Percentiles rank a stretch among this genome's conserved stretches.
Evolutionary conservation across 1,140 invertebrate species (phyloP).

Genomic region (Gonatopus flavifemur): DNA sequence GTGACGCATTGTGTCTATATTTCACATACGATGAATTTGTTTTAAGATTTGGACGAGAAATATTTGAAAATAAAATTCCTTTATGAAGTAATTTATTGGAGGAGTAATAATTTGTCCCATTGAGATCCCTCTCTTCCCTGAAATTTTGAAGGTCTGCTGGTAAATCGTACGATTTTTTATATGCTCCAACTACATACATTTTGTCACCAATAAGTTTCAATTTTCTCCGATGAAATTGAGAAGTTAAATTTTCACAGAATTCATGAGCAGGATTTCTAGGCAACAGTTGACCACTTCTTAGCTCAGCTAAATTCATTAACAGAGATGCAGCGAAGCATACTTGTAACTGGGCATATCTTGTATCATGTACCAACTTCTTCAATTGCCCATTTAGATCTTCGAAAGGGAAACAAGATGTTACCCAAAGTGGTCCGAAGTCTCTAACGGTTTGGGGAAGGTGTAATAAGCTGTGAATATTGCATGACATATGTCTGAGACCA

Average conservation of each 20-base stretch:
- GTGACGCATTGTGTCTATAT: not conserved
- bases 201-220: not conserved
- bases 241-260: not conserved
- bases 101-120: not conserved
- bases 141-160: not conserved
- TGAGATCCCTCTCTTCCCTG: not conserved
- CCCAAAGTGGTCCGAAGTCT: slow-evolving; percentile 7
- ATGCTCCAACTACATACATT: not conserved
- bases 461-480: slow-evolving; percentile 3
- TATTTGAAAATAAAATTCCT: not conserved
- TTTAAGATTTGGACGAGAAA: not conserved
- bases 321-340: not conserved
- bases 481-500: not conserved
- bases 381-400: too few species aligned
- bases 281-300: not conserved
- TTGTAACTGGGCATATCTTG: slow-evolving; percentile 2
- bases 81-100: not conserved
- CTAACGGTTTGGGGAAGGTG: slow-evolving; percentile 2
- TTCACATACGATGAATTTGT: not conserved
- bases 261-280: not conserved
- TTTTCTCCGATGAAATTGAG: not conserved
- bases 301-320: not conserved
- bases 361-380: slow-evolving; percentile 8
- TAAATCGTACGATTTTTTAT: not conserved
- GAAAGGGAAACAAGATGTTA: slow-evolving; percentile 9